Percentiles rank a stretch among this genome's conserved stretches.
Evolutionary conservation across 2,888 invertebrate species (phyloP).

Genomic region (Conistra vaccinii): DNA sequence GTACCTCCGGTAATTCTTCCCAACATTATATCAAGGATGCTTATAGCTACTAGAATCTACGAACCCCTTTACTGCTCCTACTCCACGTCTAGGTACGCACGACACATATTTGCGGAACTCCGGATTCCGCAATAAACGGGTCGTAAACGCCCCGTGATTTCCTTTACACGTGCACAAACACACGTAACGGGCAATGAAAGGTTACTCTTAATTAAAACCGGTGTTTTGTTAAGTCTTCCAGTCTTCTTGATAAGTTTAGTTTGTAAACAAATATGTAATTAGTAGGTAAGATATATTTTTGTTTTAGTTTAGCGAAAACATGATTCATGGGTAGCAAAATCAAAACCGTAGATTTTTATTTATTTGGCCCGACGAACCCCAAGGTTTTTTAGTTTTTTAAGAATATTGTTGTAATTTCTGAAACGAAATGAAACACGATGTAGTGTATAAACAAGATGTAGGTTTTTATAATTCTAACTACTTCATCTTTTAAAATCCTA

Average conservation of each 20-base stretch:
- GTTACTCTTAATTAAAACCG: conserved; percentile 40
- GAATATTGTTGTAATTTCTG: neutral
- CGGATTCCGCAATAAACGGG: conserved; percentile 27
- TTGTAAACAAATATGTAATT: neutral
- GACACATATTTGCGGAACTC: conserved; percentile 46
- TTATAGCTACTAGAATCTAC: neutral
- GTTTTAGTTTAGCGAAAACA: neutral
- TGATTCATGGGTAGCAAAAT: neutral
- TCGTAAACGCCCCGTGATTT: conserved; percentile 47
- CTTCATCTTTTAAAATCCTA: too few relatives aligned
- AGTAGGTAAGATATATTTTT: neutral
- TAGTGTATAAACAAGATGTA: neutral
- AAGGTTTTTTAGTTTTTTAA: neutral
- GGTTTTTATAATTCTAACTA: neutral
- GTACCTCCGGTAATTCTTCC: neutral
- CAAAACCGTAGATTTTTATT: neutral
- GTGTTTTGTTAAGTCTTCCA: conserved; percentile 3
- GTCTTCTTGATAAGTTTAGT: conserved; percentile 5
- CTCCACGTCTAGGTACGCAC: neutral
- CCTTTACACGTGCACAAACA: conserved; percentile 22
- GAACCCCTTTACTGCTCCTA: neutral
- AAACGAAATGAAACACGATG: too few relatives aligned
- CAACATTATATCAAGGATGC: neutral
- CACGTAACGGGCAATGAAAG: conserved; percentile 20
- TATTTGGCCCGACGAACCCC: neutral